phyloP scores from a whole-genome alignment of 2,113 vertebrate genomes.

The Haliaeetus leucogaster region DNA sequence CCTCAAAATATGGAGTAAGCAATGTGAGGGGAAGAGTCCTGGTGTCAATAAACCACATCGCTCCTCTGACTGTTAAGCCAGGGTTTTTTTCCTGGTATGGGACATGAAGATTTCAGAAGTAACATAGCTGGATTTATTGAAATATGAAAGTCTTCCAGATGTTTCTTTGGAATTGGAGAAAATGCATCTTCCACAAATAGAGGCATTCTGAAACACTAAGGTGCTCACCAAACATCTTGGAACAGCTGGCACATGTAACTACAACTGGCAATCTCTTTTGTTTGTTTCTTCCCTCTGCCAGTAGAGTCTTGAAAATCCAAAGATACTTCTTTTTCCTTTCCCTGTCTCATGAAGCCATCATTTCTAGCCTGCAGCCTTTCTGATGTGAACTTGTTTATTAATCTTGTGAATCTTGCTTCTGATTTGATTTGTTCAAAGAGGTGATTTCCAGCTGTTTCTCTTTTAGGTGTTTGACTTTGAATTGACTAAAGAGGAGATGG shows the following conservation, averaged over 20 bases:
- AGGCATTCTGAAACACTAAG: neutral
- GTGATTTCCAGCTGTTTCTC: neutral
- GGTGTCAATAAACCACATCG: neutral
- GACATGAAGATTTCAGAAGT: neutral
- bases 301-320: neutral
- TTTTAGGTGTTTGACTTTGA: slow-evolving; percentile 93
- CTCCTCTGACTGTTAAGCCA: neutral
- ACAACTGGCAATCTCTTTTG: neutral
- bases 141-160: neutral
- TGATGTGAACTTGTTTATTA: neutral
- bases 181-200: neutral
- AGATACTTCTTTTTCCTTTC: neutral
- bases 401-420: neutral
- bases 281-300: neutral
- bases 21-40: neutral
- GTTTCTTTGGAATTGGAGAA: neutral
- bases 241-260: neutral
- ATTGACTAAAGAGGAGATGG: slow-evolving; percentile 81
- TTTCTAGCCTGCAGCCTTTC: neutral
- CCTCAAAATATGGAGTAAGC: neutral
- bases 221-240: neutral
- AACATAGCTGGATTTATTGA: neutral
- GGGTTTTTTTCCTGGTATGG: neutral
- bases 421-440: neutral
- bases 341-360: neutral